Evolutionary conservation across 2,888 invertebrate genomes (phyloP), one percentile per base, ranked within the genome.

Genomic region (Calameuta filiformis): DNA sequence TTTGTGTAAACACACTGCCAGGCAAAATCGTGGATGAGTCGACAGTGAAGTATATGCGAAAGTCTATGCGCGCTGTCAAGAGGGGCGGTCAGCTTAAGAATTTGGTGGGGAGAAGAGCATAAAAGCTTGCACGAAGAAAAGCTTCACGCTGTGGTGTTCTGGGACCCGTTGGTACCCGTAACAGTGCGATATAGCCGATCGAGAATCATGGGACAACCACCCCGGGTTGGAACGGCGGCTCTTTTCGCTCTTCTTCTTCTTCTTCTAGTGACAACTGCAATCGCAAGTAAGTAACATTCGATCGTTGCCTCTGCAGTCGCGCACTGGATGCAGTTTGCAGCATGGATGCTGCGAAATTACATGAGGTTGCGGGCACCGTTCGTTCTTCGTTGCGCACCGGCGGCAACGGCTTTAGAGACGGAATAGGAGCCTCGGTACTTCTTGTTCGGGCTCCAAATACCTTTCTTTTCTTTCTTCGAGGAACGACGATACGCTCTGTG

Each of bases 111-210:
- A 15, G 40, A 89, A 90, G 88, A 90, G 88, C 90, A 91, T 91
- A 91, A 90, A 91, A 91, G 90, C 90, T 82, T 85, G 85, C 82
- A 80, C 84, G 80, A 87, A 87, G 89, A 90, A 90, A 90, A 89
- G 85, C 89, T 83, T 83, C 82, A 83, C 88, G 90, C 89, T 91
- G 89, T 90, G 89, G 90, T 90, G 85, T 88, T 89, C 89, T 88
- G 83, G 85, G 83, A 84, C 83, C 83, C 83, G 73, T 35, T 35
- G 82, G 85, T 85, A 86, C 84, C 84, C 85, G 85, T 84, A 81
- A 81, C 82, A 81, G 81, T 81, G 83, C 77, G 79, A 75, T 81
- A 79, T 76, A 77, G 81, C 80, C 81, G 82, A 79, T 82, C 79
- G 74, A 69, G 81, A 84, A 86, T 83, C 85, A 91, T 91, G 91